Percentiles rank a stretch among this genome's conserved stretches.
Conservation (phyloP, 2,888 invertebrate species). For the Antitype chi region DNA sequence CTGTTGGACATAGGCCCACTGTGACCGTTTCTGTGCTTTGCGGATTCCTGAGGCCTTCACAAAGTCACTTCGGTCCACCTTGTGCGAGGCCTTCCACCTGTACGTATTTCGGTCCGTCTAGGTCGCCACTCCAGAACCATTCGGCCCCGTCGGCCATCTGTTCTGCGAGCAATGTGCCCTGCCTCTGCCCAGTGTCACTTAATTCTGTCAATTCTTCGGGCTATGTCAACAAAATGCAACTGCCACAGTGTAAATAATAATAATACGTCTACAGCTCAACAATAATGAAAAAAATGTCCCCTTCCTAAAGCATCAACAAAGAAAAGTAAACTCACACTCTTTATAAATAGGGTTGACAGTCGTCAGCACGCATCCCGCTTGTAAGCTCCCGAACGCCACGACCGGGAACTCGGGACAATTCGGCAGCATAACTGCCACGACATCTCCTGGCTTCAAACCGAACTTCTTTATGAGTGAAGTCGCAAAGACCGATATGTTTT, state of each 20-base stretch:
- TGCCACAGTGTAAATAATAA: background rate
- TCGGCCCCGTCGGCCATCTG: too few species aligned
- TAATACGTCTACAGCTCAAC: background rate
- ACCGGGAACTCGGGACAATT: slow-evolving; percentile 94
- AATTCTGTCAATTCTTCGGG: too few species aligned
- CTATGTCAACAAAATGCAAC: background rate
- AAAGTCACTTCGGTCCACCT: too few species aligned
- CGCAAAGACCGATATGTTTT: slow-evolving; percentile 91
- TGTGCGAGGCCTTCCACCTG: too few species aligned
- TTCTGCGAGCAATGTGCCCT: too few species aligned
- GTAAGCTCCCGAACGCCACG: slow-evolving; percentile 92
- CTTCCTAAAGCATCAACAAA: background rate
- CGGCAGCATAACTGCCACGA: slow-evolving; percentile 92
- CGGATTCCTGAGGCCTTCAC: too few species aligned
- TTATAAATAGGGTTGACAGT: slow-evolving; percentile 95
- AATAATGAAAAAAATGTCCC: background rate
- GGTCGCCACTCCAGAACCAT: too few species aligned
- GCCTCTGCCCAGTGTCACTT: too few species aligned
- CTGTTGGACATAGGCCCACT: too few species aligned
- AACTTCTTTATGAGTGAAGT: slow-evolving; percentile 92
- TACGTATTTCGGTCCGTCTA: too few species aligned
- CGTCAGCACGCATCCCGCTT: slow-evolving; percentile 93
- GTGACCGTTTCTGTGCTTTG: too few species aligned
- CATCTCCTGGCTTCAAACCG: slow-evolving; percentile 91
- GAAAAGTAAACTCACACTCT: slow-evolving; percentile 83